Base-by-base conservation (phyloP, 2,797 vertebrate species). In the Gadopsis bispinosus region DNA sequence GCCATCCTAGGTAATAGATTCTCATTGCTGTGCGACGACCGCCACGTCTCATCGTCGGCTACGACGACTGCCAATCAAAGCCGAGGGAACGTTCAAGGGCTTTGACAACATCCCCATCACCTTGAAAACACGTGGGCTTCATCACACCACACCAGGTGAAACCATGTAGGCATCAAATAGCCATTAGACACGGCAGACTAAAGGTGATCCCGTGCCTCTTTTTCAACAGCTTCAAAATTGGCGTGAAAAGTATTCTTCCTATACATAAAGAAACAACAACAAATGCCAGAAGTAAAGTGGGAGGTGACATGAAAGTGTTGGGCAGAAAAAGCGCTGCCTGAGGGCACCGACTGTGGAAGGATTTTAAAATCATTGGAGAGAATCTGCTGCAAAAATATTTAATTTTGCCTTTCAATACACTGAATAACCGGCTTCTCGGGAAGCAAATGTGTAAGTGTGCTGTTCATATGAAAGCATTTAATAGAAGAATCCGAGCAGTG, bases 91-190 rank as follows among this genome's bases (percentile, higher is more conserved):
- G 20, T 89, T 91, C 83, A 87, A 92, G 91, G 91, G 86, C 89
- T 91, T 69, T 77, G 83, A 89, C 89, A 88, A 91, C 84, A 88
- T 88, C 88, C 71, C 70, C 79, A 26, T 92, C 87, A 91, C 89
- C 91, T 94, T 92, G 84, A 90, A 92, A 91, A 91, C 88, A 86
- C 86, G 88, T 86, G 77, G 87, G 90, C 82, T 84, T 88, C 87
- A 83, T 88, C 80, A 53, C 88, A 68, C 81, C 79, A 77, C 80
- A 53, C 69, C 17, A 63, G 48, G 75, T 81, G 80, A 87, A 81
- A 87, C 79, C 81, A 85, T 86, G 83, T 67, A 81, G 80, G 80
- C 88, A 91, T 88, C 86, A 87, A 92, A 86, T 86, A 80, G 88
- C 87, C 80, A 84, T 87, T 88, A 86, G 89, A 83, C 74, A 71